Evolutionary conservation across 2,888 invertebrate species (phyloP), one percentile per base, ranked within the genome.

Genomic region (Azorinus chamasolen): DNA sequence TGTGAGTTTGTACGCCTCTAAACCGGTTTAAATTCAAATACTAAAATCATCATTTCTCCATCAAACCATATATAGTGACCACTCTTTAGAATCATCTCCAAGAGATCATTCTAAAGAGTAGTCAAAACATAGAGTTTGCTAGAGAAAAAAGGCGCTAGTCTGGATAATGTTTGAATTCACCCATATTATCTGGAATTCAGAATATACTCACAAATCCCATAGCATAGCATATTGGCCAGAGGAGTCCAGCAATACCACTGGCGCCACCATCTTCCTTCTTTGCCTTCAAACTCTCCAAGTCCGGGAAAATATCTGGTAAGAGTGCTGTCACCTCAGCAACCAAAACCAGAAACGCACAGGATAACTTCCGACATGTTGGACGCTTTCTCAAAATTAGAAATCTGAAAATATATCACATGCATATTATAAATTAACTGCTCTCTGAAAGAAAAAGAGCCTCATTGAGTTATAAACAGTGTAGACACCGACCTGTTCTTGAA

Each of bases 281-380:
- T 4, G 80, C 71, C 12, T 65, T 53, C 24, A 53, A 27, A 63
- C 68, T 75, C 62, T 87, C 85, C 14, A 88, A 75, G 1, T 69
- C 68, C 5, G 83, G 89, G 61, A 87, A 83, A 51, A 89, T 88
- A 59, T 82, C 82, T 10, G 89, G 88, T 10, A 88, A 45, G 12
- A 89, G 71, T 32, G 87, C 85, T 53, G 87, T 81, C 59, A 88
- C 78, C 70, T 89, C 89, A 2, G 87, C 86, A 61, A 83, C 57
- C 43, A 87, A 53, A 6, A 89, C 83, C 24, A 84, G 69, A 5
- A 53, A 45, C 1, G 87, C 88, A 79, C 87, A 88, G 6, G 74
- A 8, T 16, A 75, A 48, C 63, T 88, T 88, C 54, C 84, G 55
- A 32, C 63, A 66, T 12, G 86, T 85, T 10, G 89, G 86, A 14